phyloP scores from a whole-genome alignment of 2,113 vertebrate species.

The Cryptotis parvus region DNA sequence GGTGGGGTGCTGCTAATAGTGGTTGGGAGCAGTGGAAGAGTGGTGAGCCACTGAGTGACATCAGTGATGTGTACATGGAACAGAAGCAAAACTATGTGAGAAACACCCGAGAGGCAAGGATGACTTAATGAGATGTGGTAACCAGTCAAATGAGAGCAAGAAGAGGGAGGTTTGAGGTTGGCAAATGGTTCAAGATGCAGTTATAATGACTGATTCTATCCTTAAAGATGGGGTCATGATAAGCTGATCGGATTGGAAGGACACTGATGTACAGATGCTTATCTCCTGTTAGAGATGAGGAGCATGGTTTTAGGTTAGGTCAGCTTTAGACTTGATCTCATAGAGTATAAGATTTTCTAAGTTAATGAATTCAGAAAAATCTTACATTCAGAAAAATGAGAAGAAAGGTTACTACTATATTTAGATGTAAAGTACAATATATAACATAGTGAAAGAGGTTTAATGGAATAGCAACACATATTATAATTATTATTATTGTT shows the following conservation, averaged over 20 bases:
- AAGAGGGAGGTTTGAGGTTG: neutral
- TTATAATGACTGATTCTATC: neutral
- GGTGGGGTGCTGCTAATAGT: fast-evolving
- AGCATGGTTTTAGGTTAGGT: neutral
- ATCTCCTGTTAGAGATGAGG: neutral
- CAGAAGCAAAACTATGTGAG: neutral
- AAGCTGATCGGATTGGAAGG: neutral
- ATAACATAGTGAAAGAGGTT: conserved; percentile 11
- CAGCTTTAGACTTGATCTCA: neutral
- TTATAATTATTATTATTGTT: no score
- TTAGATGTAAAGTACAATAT: conserved; percentile 34
- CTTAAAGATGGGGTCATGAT: neutral
- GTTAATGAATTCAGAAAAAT: neutral
- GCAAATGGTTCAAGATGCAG: neutral
- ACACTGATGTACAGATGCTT: neutral
- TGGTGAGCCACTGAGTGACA: neutral
- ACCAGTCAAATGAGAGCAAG: neutral
- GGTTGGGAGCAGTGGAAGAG: neutral
- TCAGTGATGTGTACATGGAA: neutral
- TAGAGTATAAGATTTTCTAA: neutral
- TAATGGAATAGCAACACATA: neutral
- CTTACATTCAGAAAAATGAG: neutral
- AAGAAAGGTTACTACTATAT: conserved; percentile 17
- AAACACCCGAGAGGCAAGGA: neutral
- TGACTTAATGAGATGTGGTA: neutral